Base-by-base conservation (phyloP, 2,113 vertebrate genomes). In the Sus scrofa region DNA sequence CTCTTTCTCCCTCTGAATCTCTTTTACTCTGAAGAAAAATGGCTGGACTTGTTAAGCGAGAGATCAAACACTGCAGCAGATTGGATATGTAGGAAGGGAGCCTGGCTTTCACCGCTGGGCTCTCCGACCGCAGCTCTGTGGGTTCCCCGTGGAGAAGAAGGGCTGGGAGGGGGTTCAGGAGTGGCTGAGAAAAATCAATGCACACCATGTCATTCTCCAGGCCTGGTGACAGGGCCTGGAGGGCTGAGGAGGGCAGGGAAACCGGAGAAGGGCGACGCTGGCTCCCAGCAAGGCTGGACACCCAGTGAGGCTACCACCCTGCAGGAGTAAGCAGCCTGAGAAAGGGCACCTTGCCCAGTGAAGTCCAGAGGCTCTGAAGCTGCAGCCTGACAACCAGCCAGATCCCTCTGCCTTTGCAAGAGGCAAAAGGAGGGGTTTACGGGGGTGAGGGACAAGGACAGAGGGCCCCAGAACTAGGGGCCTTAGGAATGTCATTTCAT, bases 41-140 rank as follows among this genome's bases (percentile, higher is more conserved):
- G 91, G 96, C 14, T 88, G 60, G 95, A 96, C 88, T 97, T 97
- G 95, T 88, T 96, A 96, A 89, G 74, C 96, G 89, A 62, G 86
- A 97, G 98, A 98, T 98, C 97, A 98, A 98, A 98, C 94, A 71
- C 68, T 37, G 91, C 89, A 87, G 71, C 4, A 22, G 89, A 97
- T 92, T 84, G 74, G 88, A 83, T 3, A 39, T 22, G 52, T 32
- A 65, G 70, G 60, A 84, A 84, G 24, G 60, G 77, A 91, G 22
- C 34, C 0, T 1, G 3, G 26, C 84, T 95, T 86, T 39, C 95
- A 75, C 11, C 27, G 86, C 93, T 90, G 65, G 37, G 83, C 84
- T 5, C 16, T 63, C 39, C 84, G 32, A 50, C n/a, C 7, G 81
- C 24, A 85, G 81, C 78, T 71, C 24, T 8, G n/a, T 0, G 2